Percentiles rank a stretch among this genome's conserved stretches.
Evolutionary conservation across 2,888 invertebrate species (phyloP).

Genomic region (Patella pellucida): DNA sequence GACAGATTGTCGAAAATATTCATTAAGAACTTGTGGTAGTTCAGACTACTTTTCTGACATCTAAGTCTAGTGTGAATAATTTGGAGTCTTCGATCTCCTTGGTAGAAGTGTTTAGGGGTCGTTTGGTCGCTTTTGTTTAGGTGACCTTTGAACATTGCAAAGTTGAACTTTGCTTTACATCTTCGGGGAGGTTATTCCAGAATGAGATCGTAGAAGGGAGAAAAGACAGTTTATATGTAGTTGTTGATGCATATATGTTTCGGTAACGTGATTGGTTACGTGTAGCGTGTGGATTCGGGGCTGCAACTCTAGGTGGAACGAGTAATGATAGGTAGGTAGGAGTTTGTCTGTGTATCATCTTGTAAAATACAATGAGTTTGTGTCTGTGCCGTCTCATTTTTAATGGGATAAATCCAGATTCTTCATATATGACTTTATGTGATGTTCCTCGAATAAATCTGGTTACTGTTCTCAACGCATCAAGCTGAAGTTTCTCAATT

Average conservation of each 20-base stretch:
- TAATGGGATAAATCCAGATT: neutral
- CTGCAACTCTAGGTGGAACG: neutral
- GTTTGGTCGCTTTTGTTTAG: neutral
- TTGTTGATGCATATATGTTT: neutral
- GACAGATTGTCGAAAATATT: too few species aligned
- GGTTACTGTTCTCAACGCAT: neutral
- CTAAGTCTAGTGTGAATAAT: neutral
- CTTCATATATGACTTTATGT: neutral
- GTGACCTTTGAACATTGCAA: neutral
- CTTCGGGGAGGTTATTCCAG: neutral
- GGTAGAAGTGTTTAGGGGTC: neutral
- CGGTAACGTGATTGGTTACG: neutral
- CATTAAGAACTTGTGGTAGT: too few species aligned
- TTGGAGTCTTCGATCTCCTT: neutral
- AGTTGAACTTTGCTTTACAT: neutral
- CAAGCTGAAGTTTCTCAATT: neutral
- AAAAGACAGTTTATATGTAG: neutral
- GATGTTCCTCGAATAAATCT: neutral
- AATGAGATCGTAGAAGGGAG: neutral
- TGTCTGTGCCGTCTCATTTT: neutral
- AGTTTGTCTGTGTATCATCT: neutral
- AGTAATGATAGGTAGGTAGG: neutral
- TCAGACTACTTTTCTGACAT: too few species aligned
- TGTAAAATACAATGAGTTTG: neutral
- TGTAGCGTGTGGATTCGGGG: neutral